These are phyloP conservation scores for Siniperca chuatsi DNA, from an alignment of 2,113 vertebrate genomes.

Conservation along the genomic window DNA sequence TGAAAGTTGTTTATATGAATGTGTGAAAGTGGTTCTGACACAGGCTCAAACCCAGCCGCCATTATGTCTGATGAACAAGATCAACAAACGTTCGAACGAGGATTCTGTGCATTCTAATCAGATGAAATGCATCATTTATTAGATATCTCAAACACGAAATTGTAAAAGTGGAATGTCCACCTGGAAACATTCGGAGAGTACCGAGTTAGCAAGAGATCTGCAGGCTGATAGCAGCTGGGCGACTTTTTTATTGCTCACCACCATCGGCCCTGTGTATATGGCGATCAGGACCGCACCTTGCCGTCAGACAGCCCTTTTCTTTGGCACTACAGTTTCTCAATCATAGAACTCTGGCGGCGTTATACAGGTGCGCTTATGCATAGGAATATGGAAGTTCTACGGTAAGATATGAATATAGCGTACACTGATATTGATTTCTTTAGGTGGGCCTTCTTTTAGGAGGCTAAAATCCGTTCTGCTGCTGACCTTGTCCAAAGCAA, in stretches of 20 bases:
- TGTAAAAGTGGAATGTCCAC: neutral
- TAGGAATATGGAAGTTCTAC: no score
- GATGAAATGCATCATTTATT: neutral
- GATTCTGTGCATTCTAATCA: neutral
- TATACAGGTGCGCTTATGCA: no score
- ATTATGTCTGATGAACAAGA: neutral
- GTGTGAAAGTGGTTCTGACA: constrained; percentile 7
- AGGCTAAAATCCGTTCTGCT: no score
- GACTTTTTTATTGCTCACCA: neutral
- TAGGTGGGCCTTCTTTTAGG: no score
- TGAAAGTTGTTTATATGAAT: neutral
- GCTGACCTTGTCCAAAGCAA: no score
- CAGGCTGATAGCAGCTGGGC: no score
- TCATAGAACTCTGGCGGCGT: no score
- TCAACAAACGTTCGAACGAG: neutral
- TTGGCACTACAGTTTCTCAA: no score
- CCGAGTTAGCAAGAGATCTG: neutral
- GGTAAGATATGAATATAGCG: no score
- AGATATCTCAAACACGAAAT: neutral
- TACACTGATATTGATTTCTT: no score
- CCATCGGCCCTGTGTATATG: neutral
- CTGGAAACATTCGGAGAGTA: neutral
- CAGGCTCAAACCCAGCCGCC: neutral
- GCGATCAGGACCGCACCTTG: no score
- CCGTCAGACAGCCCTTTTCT: no score